Evolutionary conservation across 2,888 invertebrate genomes (phyloP), one percentile per base, ranked within the genome.

Genomic region (Agriopis leucophaearia): DNA sequence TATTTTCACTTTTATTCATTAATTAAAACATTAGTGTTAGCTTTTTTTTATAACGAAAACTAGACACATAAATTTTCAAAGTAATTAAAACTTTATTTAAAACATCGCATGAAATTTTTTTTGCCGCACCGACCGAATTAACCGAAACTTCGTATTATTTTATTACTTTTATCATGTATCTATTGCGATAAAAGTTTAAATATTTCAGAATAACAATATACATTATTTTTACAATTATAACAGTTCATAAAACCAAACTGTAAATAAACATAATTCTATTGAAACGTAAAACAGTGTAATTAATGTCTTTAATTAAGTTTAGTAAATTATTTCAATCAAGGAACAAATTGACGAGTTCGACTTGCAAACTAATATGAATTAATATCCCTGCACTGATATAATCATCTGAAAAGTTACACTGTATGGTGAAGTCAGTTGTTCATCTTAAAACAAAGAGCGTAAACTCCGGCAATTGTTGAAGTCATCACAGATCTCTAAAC

Each of bases 331-430:
- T 44, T 55, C 54, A 59, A 67, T 67, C 48, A 54, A 13, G 55
- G 35, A 59, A 50, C 50, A 59, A 59, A 54, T 63, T 48, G 63
- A 58, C 16, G 52, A 63, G 45, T 66, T 59, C 61, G 48, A 54
- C 27, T 67, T 42, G 55, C 45, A 59, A 67, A 67, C 67, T 67
- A 59, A 67, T 63, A 67, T 59, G 45, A 67, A 67, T 67, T 67
- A 67, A 67, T 63, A 67, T 67, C 59, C 44, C 51, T 67, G 67
- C 67, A 67, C 63, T 59, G 63, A 67, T 67, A 67, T 67, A 59
- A 63, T 48, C 50, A 54, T 67, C 59, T 67, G 54, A 48, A 42
- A 57, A 62, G 35, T 57, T 18, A 40, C 48, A 40, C 47, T 58
- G 47, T 58, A 63, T 6, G 0, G 8, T 5, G 0, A 13, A 62